Percentiles rank a stretch among this genome's conserved stretches.
Conservation (phyloP, 2,888 invertebrate genomes). For the Brachyptera risi region DNA sequence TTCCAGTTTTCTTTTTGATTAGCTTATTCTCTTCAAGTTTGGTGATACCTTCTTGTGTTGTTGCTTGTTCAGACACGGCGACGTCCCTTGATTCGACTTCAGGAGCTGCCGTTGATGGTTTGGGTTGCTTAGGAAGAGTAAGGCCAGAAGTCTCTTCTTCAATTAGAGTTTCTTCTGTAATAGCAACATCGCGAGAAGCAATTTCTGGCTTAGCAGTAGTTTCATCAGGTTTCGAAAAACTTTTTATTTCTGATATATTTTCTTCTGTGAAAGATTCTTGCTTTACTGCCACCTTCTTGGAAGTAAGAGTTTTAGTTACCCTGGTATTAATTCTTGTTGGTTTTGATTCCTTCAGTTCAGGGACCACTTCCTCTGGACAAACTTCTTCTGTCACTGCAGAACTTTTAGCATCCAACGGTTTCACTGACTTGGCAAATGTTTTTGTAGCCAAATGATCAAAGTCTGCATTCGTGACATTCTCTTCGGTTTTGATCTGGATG, state of each 20-base stretch:
- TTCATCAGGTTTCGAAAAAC: background rate
- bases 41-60: background rate
- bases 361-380: background rate
- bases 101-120: constrained; percentile 8
- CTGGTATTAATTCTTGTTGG: background rate
- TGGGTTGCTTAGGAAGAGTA: background rate
- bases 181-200: constrained; percentile 21
- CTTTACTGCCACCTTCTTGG: background rate
- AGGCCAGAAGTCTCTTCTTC: constrained; percentile 21
- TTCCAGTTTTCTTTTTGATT: background rate
- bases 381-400: constrained; percentile 20
- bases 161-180: constrained; percentile 17
- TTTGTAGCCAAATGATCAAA: constrained; percentile 6
- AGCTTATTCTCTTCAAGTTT: constrained; percentile 7
- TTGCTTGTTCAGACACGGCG: constrained; percentile 16
- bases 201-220: constrained; percentile 16
- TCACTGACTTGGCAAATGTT: background rate
- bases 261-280: constrained; percentile 6
- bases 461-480: constrained; percentile 17
- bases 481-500: constrained; percentile 21
- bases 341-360: background rate
- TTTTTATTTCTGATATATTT: background rate
- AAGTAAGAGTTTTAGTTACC: background rate
- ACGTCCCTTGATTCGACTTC: constrained; percentile 16
- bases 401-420: constrained; percentile 9